Base-by-base conservation (phyloP, 2,113 vertebrate species). In the Cyprichromis sp. region DNA sequence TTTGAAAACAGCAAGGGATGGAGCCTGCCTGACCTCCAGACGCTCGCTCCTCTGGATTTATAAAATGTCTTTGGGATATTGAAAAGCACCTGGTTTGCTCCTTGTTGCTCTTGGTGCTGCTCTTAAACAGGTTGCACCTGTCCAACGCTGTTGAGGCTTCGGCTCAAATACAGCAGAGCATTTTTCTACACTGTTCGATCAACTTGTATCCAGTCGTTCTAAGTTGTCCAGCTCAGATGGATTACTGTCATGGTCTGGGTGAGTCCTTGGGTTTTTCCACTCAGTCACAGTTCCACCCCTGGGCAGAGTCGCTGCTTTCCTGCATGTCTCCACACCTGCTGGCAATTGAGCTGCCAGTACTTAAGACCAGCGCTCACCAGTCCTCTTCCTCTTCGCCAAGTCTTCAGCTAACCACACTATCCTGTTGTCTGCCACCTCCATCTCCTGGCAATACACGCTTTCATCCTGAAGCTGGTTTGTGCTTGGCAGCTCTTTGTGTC, bases 331-430 rank as follows among this genome's bases (percentile, higher is more conserved):
- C 52, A 21, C 52, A 54, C 52, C n/a, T 54, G 52, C n/a, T 21
- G 52, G 0, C 52, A 54, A 12, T 54, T 54, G 52, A 11, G 9
- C 52, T 21, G n/a, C 53, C 2, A 24, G n/a, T 54, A 12, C 3
- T 21, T 53, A 21, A 53, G 52, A 54, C 52, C n/a, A 4, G 50
- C 0, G 5, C 9, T 54, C 52, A 21, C n/a, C 53, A 55, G 0
- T 54, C 52, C 9, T 11, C 0, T 21, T 24, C 53, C n/a, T 24
- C 53, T 54, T 24, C 1, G 6, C 0, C 10, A 54, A 1, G 0
- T 54, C 53, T 54, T 54, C 53, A 54, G 53, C 53, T 12, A 54
- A 54, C 53, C 53, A 54, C 53, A 54, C 0, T 12, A 55, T 55
- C 53, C 21, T 55, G 4, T 24, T 24, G 21, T 55, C 21, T 55